Conservation (phyloP, 92 coral and sea anemone genomes). For the Phymanthus crucifer region DNA sequence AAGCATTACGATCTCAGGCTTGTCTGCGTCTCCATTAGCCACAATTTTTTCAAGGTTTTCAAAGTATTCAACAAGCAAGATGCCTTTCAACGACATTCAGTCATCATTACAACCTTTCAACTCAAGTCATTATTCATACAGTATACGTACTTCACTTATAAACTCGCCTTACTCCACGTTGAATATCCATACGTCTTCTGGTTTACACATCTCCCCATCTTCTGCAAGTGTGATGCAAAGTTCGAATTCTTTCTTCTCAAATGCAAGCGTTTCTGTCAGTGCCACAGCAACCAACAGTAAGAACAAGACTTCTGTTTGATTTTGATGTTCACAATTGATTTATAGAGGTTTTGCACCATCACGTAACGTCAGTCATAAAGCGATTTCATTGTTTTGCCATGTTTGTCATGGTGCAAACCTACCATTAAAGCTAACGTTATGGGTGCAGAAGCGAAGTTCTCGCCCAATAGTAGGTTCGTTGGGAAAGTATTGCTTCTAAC, state of each 20-base stretch:
- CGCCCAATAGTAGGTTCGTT: too few species aligned
- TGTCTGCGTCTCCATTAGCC: too few species aligned
- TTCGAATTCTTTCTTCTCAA: background rate
- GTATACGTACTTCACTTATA: background rate
- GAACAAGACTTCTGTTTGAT: background rate
- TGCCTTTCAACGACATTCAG: background rate
- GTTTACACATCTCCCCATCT: background rate
- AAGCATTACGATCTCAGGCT: too few species aligned
- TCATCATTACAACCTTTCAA: too few species aligned
- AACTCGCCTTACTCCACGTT: background rate
- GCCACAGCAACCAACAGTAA: background rate
- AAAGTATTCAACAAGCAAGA: background rate
- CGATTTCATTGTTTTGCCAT: too few species aligned
- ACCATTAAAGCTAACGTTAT: too few species aligned
- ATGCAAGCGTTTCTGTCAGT: background rate
- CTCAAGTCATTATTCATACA: background rate
- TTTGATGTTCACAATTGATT: background rate
- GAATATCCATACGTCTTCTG: background rate
- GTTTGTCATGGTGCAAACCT: too few species aligned
- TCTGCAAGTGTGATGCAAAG: background rate
- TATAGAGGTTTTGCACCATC: background rate
- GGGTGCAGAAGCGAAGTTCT: too few species aligned
- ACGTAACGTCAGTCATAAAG: too few species aligned
- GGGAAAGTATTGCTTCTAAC: too few species aligned
- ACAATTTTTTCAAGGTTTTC: background rate